Conservation (phyloP, 2,797 vertebrate species). For the Prionace glauca region DNA sequence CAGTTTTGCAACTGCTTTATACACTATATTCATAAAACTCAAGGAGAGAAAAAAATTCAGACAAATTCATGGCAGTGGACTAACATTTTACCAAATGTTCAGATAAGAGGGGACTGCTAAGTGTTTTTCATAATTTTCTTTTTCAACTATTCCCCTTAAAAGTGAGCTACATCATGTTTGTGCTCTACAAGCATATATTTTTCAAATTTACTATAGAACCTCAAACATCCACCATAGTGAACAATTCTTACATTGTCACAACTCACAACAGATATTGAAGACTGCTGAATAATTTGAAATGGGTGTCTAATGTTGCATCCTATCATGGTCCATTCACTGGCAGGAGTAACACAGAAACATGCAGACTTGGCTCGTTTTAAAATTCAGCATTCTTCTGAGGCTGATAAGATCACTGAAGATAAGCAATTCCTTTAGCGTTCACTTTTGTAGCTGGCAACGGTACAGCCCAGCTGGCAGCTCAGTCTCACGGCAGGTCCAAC, state of each 20-base stretch:
- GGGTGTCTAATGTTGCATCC: not conserved
- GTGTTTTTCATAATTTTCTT: not conserved
- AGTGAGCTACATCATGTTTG: not conserved
- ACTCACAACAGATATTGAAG: not conserved
- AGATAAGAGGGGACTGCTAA: not conserved
- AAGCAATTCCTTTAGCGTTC: not conserved
- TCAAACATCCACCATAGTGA: not conserved
- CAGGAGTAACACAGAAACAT: not conserved
- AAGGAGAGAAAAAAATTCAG: no score
- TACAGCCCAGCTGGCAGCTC: not conserved
- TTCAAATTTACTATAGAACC: not conserved
- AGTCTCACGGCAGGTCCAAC: not conserved
- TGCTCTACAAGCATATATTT: not conserved
- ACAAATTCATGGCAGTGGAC: not conserved
- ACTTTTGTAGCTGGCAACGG: not conserved
- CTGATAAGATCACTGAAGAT: not conserved
- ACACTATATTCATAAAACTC: no score
- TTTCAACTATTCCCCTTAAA: not conserved
- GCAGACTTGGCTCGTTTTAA: not conserved
- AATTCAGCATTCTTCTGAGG: not conserved
- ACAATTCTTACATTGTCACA: not conserved
- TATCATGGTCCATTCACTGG: not conserved
- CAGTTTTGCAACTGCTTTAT: no score
- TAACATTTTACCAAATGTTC: not conserved
- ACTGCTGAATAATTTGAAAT: not conserved